Conservation (phyloP, 2,888 invertebrate genomes). For the Epinotia brunnichana region DNA sequence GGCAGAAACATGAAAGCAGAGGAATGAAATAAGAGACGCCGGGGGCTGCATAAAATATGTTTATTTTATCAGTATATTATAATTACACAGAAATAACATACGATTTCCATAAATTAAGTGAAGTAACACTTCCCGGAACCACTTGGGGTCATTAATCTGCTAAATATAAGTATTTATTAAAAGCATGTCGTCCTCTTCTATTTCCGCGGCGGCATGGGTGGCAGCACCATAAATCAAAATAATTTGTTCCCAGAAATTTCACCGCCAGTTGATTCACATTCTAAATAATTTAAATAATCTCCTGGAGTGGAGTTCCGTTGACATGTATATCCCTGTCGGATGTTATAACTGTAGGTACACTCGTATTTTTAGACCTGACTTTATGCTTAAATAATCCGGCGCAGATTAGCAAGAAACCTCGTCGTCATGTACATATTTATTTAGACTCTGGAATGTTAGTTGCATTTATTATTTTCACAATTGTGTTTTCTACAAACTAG, state of each 20-base stretch:
- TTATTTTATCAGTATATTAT: not conserved
- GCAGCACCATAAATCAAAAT: conserved; percentile 71
- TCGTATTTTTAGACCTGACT: not conserved
- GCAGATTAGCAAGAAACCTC: no score
- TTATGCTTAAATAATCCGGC: no score
- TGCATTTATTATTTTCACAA: no score
- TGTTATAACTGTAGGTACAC: conserved; percentile 32
- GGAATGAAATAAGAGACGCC: no score
- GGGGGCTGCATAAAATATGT: not conserved
- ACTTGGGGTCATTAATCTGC: conserved; percentile 34
- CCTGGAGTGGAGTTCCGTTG: conserved; percentile 47
- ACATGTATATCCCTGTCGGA: conserved; percentile 54
- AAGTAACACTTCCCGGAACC: conserved; percentile 25
- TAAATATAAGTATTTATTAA: conserved; percentile 42
- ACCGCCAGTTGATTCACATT: conserved; percentile 62
- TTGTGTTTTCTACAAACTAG: no score
- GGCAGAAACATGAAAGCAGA: no score
- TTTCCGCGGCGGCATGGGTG: conserved; percentile 74
- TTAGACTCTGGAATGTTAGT: no score
- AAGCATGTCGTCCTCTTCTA: conserved; percentile 60
- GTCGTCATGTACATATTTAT: no score
- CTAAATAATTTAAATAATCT: conserved; percentile 63
- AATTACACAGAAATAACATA: conserved; percentile 8
- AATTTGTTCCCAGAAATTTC: conserved; percentile 74
- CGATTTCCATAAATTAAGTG: conserved; percentile 20